These are phyloP conservation scores for Oryzias dopingdopingensis DNA, from an alignment of 2,797 vertebrate species.

Conservation along the genomic window DNA sequence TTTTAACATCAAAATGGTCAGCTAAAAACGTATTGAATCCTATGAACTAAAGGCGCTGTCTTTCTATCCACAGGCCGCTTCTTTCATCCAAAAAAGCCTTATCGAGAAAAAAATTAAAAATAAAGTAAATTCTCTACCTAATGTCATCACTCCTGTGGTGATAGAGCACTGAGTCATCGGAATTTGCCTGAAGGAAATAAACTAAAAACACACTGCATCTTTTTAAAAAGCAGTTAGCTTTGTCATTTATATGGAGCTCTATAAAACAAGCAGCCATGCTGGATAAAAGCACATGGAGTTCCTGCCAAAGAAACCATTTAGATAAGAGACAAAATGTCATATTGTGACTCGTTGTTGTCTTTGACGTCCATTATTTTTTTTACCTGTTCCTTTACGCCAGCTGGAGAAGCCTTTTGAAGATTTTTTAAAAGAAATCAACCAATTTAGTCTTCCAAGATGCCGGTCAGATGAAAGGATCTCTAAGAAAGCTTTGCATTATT, in stretches of 20 bases:
- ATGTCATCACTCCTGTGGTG: constrained; percentile 12
- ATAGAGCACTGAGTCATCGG: no score
- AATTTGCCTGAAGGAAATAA: constrained; percentile 8
- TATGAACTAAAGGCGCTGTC: constrained; percentile 39
- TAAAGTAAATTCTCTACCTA: not conserved
- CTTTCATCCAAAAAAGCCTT: constrained; percentile 23
- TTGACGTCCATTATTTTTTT: constrained; percentile 3
- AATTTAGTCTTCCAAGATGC: constrained; percentile 15
- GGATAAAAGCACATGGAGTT: constrained; percentile 12
- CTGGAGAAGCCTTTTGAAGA: constrained; percentile 7
- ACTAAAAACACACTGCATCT: not conserved
- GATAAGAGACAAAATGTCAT: constrained; percentile 4
- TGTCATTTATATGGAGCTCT: constrained; percentile 16
- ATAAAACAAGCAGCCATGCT: constrained; percentile 16
- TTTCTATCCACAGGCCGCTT: constrained; percentile 25
- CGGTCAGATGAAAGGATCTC: not conserved
- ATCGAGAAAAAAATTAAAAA: not conserved
- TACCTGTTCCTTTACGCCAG: not conserved
- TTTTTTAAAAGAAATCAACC: constrained; percentile 18
- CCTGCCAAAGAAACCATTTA: constrained; percentile 4
- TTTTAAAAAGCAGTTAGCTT: constrained; percentile 10
- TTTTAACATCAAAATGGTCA: not conserved
- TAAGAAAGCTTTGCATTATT: not conserved
- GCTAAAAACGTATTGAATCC: constrained; percentile 15
- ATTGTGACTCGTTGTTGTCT: constrained; percentile 10